Percentiles rank a stretch among this genome's conserved stretches.
Evolutionary conservation across 1,140 invertebrate species (phyloP).

Genomic region (Holcopasites calliopsidis): DNA sequence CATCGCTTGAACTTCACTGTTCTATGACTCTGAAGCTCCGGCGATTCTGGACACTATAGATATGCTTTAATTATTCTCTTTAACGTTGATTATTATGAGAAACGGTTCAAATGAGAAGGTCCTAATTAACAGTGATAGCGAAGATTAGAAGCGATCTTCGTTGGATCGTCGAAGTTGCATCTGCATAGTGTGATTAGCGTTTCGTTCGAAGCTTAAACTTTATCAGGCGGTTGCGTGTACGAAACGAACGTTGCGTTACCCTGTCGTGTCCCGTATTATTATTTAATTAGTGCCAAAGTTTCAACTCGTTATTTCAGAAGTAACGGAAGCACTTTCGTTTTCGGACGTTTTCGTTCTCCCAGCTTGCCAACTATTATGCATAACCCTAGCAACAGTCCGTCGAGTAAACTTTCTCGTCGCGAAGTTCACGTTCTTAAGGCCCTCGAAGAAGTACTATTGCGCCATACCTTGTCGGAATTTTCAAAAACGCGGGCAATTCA

Average conservation of each 20-base stretch:
- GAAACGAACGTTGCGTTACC: not conserved
- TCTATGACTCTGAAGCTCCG: not conserved
- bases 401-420: constrained; percentile 1
- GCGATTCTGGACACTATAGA: too few species aligned
- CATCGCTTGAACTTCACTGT: not conserved
- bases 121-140: not conserved
- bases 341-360: not conserved
- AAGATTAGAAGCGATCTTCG: not conserved
- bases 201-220: too few species aligned
- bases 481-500: not conserved
- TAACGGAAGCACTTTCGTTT: constrained; percentile 1
- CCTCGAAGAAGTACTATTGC: not conserved
- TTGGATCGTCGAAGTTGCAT: not conserved
- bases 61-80: too few species aligned
- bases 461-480: not conserved
- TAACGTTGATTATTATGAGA: not conserved
- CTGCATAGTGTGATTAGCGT: not conserved
- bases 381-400: not conserved
- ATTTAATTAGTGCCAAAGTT: not conserved
- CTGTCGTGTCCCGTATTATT: not conserved
- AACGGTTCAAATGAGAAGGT: not conserved
- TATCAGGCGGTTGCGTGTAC: not conserved
- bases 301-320: not conserved
- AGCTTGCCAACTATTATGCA: not conserved
- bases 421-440: constrained; percentile 3